Evolutionary conservation across 1,140 invertebrate species (phyloP).

Genomic region (Ostrea denselamellosa): DNA sequence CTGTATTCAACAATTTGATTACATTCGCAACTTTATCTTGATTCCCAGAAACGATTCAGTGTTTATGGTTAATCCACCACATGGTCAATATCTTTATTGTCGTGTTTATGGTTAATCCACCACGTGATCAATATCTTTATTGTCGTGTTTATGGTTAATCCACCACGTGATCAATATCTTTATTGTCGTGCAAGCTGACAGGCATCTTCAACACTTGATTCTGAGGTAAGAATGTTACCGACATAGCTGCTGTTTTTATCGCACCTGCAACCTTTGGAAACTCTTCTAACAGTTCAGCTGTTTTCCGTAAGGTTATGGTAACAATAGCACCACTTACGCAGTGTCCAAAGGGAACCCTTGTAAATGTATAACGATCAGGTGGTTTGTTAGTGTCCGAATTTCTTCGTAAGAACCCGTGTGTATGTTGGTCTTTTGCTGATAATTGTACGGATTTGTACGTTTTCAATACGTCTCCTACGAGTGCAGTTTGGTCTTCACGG

Average conservation of each 20-base stretch:
- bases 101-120: too few relatives aligned
- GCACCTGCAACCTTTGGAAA: conserved; percentile 30
- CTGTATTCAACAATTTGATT: conserved; percentile 28
- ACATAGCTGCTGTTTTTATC: conserved; percentile 44
- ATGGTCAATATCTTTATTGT: conserved; percentile 41
- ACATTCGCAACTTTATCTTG: background rate
- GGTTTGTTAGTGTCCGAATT: conserved; percentile 5
- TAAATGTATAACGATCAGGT: conserved; percentile 44
- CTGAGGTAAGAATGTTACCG: conserved; percentile 43
- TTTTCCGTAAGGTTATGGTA: conserved; percentile 27
- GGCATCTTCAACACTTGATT: background rate
- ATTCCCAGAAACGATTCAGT: conserved; percentile 37
- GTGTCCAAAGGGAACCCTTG: conserved; percentile 40
- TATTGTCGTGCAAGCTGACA: background rate
- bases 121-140: conserved; percentile 29
- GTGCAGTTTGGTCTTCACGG: conserved; percentile 26
- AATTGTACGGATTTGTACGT: conserved; percentile 47
- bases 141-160: too few relatives aligned
- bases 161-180: conserved; percentile 18
- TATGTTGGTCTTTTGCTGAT: conserved; percentile 31
- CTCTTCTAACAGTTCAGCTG: conserved; percentile 24
- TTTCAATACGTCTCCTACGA: conserved; percentile 48
- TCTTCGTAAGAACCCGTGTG: conserved; percentile 46
- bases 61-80: too few relatives aligned
- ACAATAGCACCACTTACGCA: conserved; percentile 31